Evolutionary conservation across 2,888 invertebrate species (phyloP).

Genomic region (Bombyx huttoni): DNA sequence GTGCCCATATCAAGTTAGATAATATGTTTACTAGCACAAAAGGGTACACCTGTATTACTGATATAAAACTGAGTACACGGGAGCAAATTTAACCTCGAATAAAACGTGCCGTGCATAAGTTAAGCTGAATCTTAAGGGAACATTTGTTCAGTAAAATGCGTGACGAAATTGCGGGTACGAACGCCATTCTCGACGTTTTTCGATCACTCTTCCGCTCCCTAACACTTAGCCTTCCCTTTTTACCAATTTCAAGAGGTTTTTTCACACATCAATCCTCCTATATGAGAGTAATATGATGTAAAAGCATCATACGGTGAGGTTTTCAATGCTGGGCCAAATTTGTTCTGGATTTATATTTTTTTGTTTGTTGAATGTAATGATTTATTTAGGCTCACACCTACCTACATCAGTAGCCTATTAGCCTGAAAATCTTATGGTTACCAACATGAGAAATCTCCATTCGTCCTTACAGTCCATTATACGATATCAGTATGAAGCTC

Average conservation of each 20-base stretch:
- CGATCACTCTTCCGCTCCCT: conserved; percentile 54
- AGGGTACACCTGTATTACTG: conserved; percentile 34
- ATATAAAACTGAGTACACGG: conserved; percentile 39
- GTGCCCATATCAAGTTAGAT: not conserved
- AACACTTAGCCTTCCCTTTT: conserved; percentile 70
- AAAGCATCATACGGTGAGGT: conserved; percentile 37
- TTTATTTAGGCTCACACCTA: not conserved
- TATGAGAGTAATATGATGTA: conserved; percentile 54
- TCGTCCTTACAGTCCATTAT: too few species aligned
- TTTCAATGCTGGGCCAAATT: conserved; percentile 22
- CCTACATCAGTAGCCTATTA: too few species aligned
- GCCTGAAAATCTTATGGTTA: too few species aligned
- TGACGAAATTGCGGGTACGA: conserved; percentile 62
- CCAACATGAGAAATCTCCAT: too few species aligned
- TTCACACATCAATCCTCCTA: conserved; percentile 66
- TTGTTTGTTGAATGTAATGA: not conserved
- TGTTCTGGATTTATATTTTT: conserved; percentile 9
- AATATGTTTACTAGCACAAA: conserved; percentile 4
- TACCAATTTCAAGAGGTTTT: conserved; percentile 67
- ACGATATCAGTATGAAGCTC: too few species aligned
- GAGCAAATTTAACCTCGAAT: conserved; percentile 52
- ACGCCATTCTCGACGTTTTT: conserved; percentile 43
- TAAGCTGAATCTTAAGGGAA: conserved; percentile 58
- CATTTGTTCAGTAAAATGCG: conserved; percentile 67
- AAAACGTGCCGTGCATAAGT: conserved; percentile 64